These are phyloP conservation scores for Mesoclemmys tuberculata DNA, from an alignment of 2,113 vertebrate species.

Conservation along the genomic window DNA sequence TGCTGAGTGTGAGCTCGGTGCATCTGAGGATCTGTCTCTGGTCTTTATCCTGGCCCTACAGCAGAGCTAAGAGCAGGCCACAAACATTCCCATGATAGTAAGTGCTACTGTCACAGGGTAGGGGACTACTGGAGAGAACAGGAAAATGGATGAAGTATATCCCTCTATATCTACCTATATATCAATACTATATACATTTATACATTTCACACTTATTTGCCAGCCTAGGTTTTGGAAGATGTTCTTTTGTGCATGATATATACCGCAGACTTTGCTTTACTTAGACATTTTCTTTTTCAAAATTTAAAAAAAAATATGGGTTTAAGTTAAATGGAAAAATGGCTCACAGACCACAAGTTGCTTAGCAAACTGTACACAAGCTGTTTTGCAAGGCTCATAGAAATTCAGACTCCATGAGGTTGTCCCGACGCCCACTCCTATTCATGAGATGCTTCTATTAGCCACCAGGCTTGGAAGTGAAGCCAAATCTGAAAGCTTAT, in stretches of 20 bases:
- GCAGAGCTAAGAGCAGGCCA: background rate
- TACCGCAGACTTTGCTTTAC: background rate
- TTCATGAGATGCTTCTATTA: background rate
- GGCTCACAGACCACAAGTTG: background rate
- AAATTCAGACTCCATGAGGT: background rate
- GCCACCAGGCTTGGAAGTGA: background rate
- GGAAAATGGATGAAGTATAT: background rate
- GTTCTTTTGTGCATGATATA: background rate
- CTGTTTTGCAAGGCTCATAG: background rate
- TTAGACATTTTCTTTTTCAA: background rate
- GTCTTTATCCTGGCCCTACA: background rate
- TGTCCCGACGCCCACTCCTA: background rate
- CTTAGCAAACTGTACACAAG: background rate
- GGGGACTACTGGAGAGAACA: background rate
- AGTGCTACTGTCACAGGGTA: constrained; percentile 20
- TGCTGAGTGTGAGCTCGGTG: background rate
- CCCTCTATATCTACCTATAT: background rate
- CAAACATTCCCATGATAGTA: background rate
- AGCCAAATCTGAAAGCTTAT: background rate
- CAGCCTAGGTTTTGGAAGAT: background rate
- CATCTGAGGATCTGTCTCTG: background rate
- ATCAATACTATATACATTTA: background rate
- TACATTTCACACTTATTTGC: background rate
- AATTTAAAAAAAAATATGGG: background rate
- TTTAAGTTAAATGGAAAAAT: background rate